Conservation (phyloP, 2,888 invertebrate species). For the Pegoplata infirma region DNA sequence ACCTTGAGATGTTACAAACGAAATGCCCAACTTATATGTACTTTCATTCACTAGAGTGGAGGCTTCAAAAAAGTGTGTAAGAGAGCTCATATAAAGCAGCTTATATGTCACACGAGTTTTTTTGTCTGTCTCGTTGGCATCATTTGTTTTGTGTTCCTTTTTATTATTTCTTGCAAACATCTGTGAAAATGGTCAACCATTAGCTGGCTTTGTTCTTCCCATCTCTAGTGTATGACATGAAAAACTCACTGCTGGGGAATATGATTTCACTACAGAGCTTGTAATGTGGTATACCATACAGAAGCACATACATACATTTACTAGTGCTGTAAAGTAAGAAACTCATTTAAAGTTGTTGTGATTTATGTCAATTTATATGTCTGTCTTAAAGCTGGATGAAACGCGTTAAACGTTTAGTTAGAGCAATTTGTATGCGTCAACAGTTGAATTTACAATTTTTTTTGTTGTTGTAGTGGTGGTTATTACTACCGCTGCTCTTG, state of each 20-base stretch:
- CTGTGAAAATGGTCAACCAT: background rate
- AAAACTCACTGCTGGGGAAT: background rate
- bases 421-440: slow-evolving; percentile 29
- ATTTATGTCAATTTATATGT: slow-evolving; percentile 40
- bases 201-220: background rate
- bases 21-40: too few species aligned
- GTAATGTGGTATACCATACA: too few species aligned
- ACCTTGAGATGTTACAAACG: too few species aligned
- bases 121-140: background rate
- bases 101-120: background rate
- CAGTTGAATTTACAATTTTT: background rate
- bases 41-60: too few species aligned
- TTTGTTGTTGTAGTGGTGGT: too few species aligned
- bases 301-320: background rate
- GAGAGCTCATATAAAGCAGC: background rate
- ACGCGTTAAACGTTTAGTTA: background rate
- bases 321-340: background rate
- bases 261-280: too few species aligned
- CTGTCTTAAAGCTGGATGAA: background rate
- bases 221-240: background rate
- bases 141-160: background rate
- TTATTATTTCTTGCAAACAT: background rate
- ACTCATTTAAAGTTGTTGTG: slow-evolving; percentile 19
- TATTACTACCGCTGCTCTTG: background rate
- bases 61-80: too few species aligned